A percentile compares a stretch with the other conserved stretches of the same genome.
Conservation (phyloP, 2,888 invertebrate species). For the Ectemnius cavifrons region DNA sequence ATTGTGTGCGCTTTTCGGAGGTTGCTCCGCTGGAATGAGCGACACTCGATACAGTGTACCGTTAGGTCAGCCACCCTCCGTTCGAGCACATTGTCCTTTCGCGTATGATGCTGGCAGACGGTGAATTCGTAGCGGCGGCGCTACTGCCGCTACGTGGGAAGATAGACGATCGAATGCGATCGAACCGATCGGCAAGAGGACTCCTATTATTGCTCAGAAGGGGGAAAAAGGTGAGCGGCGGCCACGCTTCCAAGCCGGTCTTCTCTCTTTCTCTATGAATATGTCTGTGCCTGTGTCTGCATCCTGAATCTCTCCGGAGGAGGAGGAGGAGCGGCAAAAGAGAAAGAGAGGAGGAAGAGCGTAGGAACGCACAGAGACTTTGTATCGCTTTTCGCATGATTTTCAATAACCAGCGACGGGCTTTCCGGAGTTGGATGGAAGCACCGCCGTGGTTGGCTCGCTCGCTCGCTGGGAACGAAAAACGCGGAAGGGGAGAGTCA, state of each 20-base stretch:
- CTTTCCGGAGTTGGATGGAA: slow-evolving; percentile 21
- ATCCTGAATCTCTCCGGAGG: too few species aligned
- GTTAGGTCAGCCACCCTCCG: slow-evolving; percentile 67
- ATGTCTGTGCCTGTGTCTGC: too few species aligned
- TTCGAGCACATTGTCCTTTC: slow-evolving; percentile 54
- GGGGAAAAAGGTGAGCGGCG: slow-evolving; percentile 9
- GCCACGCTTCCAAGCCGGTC: slow-evolving; percentile 12
- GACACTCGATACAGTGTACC: slow-evolving; percentile 73
- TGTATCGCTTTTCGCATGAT: slow-evolving; percentile 44
- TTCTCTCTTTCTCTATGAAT: background rate
- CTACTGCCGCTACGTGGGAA: slow-evolving; percentile 54
- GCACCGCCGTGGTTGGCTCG: background rate
- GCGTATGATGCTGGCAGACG: slow-evolving; percentile 44
- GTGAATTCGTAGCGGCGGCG: slow-evolving; percentile 34
- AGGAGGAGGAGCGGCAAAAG: slow-evolving; percentile 2
- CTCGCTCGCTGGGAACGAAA: background rate
- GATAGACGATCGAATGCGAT: slow-evolving; percentile 49
- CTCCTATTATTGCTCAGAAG: slow-evolving; percentile 44
- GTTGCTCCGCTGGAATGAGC: slow-evolving; percentile 41
- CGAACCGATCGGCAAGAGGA: slow-evolving; percentile 28
- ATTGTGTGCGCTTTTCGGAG: too few species aligned
- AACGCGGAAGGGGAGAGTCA: slow-evolving; percentile 8
- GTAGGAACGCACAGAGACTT: slow-evolving; percentile 7
- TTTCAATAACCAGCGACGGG: slow-evolving; percentile 44
- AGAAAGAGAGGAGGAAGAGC: background rate